phyloP scores from a whole-genome alignment of 1,140 invertebrate species.

The Danaus melanippus region DNA sequence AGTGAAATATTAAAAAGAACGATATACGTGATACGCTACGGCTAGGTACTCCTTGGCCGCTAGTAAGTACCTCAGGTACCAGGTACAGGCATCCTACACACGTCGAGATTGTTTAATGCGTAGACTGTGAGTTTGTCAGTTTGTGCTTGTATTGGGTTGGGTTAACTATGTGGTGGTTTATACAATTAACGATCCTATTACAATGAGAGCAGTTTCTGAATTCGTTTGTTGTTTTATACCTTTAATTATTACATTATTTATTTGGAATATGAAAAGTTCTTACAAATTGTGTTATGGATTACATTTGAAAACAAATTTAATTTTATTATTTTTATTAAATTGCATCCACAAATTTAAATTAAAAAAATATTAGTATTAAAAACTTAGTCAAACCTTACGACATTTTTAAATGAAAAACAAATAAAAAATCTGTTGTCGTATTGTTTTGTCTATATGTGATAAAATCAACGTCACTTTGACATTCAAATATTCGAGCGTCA shows the following conservation, averaged over 20 bases:
- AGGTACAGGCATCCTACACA: too few species aligned
- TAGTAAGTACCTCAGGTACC: conserved; percentile 51
- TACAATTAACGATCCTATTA: conserved; percentile 38
- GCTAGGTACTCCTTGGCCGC: conserved; percentile 41
- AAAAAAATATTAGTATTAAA: too few species aligned
- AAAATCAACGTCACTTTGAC: conserved; percentile 14
- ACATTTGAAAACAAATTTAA: neutral
- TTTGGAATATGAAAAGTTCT: too few species aligned
- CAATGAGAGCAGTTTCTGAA: conserved; percentile 39
- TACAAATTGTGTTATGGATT: too few species aligned
- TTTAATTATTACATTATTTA: too few species aligned
- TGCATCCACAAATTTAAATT: too few species aligned
- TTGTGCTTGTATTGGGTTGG: conserved; percentile 35
- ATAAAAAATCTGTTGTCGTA: neutral
- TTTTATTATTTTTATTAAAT: neutral
- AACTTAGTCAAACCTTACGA: too few species aligned
- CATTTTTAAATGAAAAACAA: too few species aligned
- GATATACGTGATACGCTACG: conserved; percentile 60
- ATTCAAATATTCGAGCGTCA: conserved; percentile 8
- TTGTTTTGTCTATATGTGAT: conserved; percentile 7
- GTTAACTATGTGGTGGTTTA: conserved; percentile 45
- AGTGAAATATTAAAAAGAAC: conserved; percentile 9
- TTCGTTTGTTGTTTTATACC: too few species aligned
- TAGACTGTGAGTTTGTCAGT: conserved; percentile 10
- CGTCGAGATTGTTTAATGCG: conserved; percentile 29